Evolutionary conservation across 2,113 vertebrate species (phyloP), one percentile per base, ranked within the genome.

Genomic region (Panthera uncia): DNA sequence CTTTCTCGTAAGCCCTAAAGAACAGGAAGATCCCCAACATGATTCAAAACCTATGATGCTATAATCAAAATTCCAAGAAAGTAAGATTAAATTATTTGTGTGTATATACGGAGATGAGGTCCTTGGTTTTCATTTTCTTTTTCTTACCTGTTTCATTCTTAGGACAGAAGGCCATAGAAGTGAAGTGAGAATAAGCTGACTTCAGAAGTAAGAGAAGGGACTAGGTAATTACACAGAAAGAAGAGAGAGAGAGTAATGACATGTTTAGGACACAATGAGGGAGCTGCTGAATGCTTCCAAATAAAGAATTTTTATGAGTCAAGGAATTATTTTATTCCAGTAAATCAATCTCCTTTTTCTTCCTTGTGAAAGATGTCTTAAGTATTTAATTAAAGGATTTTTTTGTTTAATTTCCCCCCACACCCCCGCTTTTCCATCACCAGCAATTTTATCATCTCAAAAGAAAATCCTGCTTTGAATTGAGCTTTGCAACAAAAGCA

Each of bases 381-480:
- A 57, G 13, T 57, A 95, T 86, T 92, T 94, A 31, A 57, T 65
- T 41, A 91, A 88, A 92, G 29, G 14, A 73, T 65, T 31, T 76
- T 63, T 89, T 89, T 68, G 11, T 15, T 91, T 85, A 52, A 63
- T 63, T 88, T 79, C 78, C 89, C 57, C 57, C 21, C 55, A 7
- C 21, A 61, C 74, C 48, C 25, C 29, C 14, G 55, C 4, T 69
- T 31, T 66, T 83, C 65, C 55, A 95, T 57, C 61, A 36, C 13
- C 45, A 45, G 31, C 15, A 91, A 76, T 95, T 97, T 93, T 93
- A 94, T 69, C 25, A 95, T 63, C 45, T 91, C 73, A 73, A 57
- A 83, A 91, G 61, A 94, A 95, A 97, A 94, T 55, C 82, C 84
- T 93, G 8, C 86, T 41, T 25, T 78, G 45, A 79, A 82, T 66